Evolutionary conservation across 2,797 vertebrate genomes (phyloP).

Genomic region (Steatocranus sp.): DNA sequence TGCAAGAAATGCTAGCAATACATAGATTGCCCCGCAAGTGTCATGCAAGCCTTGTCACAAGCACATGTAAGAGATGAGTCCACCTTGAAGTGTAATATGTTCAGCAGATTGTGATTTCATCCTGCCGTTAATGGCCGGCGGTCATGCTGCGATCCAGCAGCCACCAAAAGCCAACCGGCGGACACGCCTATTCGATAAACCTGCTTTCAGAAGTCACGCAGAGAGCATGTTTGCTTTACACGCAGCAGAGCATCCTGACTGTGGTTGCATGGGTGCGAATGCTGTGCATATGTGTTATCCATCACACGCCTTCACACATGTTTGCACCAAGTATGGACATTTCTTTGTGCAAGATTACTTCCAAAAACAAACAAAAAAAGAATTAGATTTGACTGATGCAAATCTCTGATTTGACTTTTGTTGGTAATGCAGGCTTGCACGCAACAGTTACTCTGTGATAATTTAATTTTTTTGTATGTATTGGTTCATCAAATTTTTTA

Average conservation of each 20-base stretch:
- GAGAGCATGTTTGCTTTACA: constrained; percentile 2
- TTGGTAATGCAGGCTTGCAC: constrained; percentile 40
- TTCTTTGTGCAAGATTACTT: constrained; percentile 25
- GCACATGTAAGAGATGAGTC: background rate
- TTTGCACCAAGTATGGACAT: constrained; percentile 8
- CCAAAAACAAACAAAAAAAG: constrained; percentile 10
- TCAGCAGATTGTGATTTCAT: constrained; percentile 2
- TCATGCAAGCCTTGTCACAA: constrained; percentile 1
- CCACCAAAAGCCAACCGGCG: constrained; percentile 3
- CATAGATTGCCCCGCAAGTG: background rate
- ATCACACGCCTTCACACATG: constrained; percentile 10
- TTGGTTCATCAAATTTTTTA: background rate
- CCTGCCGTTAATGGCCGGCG: background rate
- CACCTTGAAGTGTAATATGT: background rate
- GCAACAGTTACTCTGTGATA: constrained; percentile 33
- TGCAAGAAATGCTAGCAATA: constrained; percentile 22
- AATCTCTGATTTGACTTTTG: constrained; percentile 31
- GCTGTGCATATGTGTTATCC: constrained; percentile 12
- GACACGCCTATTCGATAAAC: background rate
- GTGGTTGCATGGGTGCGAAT: constrained; percentile 14
- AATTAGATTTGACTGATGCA: constrained; percentile 21
- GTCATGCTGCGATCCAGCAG: background rate
- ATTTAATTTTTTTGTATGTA: constrained; percentile 2
- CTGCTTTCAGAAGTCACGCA: constrained; percentile 12
- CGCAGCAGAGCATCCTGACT: background rate